Conservation (phyloP, 2,113 vertebrate genomes). For the Collichthys lucidus region DNA sequence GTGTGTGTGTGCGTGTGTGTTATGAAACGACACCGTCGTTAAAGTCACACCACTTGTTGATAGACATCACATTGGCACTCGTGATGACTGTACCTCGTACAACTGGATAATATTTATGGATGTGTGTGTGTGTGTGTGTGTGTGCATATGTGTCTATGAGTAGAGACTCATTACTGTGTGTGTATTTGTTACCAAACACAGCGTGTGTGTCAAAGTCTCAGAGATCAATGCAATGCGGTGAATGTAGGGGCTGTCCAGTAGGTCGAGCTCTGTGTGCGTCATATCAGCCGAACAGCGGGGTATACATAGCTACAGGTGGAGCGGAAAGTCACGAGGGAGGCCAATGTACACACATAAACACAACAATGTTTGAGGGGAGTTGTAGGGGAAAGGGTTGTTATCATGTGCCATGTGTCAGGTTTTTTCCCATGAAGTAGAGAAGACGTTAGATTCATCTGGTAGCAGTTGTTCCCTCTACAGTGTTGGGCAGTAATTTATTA, state of each 20-base stretch:
- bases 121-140: constrained; percentile 1
- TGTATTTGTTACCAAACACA: constrained; percentile 69
- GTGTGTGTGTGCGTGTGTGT: constrained; percentile 9
- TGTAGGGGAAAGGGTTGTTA: neutral
- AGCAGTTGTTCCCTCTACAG: neutral
- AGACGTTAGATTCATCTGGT: neutral
- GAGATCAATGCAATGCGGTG: constrained; percentile 14
- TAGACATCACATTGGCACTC: neutral
- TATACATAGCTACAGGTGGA: constrained; percentile 65
- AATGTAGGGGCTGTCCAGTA: constrained; percentile 36
- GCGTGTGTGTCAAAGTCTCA: constrained; percentile 8
- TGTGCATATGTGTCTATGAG: neutral
- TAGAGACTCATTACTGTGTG: neutral
- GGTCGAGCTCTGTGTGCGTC: constrained; percentile 53
- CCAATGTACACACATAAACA: neutral
- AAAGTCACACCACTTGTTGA: neutral
- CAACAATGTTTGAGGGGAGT: neutral
- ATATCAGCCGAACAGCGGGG: constrained; percentile 24
- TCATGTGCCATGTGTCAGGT: constrained; percentile 40
- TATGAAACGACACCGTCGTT: neutral
- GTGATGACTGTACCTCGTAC: neutral
- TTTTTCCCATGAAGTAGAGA: constrained; percentile 31
- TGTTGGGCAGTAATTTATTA: too few species aligned
- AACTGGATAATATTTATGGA: neutral
- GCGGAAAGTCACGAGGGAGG: constrained; percentile 69